Percentiles rank a stretch among this genome's conserved stretches.
phyloP scores from a whole-genome alignment of 2,888 invertebrate genomes.

The Itoplectis maculator region DNA sequence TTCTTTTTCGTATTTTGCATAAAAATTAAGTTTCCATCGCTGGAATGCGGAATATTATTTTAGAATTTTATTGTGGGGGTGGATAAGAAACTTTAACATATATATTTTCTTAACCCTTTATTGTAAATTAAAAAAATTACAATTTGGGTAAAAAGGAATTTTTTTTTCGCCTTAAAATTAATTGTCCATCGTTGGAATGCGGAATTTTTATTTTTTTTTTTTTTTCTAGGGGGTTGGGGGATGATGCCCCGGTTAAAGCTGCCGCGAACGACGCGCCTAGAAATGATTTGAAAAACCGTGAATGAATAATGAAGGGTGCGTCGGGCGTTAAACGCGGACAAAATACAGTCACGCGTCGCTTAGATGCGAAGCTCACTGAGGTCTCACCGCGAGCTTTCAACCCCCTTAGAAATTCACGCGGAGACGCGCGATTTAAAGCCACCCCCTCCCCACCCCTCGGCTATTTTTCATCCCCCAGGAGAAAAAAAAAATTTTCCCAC shows the following conservation, averaged over 20 bases:
- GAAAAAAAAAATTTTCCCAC: conserved; percentile 44
- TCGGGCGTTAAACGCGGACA: conserved; percentile 19
- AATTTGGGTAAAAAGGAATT: background rate
- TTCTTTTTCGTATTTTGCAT: no score
- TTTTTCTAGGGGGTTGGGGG: background rate
- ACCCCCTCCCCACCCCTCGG: no score
- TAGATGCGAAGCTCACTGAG: background rate
- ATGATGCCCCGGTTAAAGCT: conserved; percentile 1
- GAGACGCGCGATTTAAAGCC: conserved; percentile 48
- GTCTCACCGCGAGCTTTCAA: conserved; percentile 27
- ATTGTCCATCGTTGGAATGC: background rate
- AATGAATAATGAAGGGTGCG: conserved; percentile 37
- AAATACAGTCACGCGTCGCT: conserved; percentile 4
- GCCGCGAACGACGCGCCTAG: conserved; percentile 6
- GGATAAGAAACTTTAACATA: no score
- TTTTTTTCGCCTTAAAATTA: background rate
- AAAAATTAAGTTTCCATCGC: no score
- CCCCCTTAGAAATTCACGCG: conserved; percentile 50
- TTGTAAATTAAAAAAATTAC: no score
- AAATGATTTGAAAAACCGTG: conserved; percentile 27
- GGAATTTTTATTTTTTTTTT: background rate
- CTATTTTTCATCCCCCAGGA: conserved; percentile 48
- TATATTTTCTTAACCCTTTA: no score
- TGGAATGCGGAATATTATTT: no score
- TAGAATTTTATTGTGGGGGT: no score